Percentiles rank a stretch among this genome's conserved stretches.
Conservation (phyloP, 1,140 invertebrate genomes). For the Drosophila azteca region DNA sequence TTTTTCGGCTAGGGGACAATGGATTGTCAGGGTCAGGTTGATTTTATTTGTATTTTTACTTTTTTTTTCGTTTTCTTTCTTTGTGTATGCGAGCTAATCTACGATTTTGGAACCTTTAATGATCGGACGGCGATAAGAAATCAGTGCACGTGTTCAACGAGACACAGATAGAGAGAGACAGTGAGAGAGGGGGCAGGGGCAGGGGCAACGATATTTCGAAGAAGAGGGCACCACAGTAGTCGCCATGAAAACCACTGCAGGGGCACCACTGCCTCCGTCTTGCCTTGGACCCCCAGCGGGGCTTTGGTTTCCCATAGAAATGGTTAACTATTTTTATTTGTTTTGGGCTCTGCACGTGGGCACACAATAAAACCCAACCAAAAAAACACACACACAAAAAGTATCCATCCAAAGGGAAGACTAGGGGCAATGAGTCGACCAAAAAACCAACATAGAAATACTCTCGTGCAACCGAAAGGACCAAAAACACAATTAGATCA, state of each 20-base stretch:
- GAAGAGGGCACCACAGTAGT: constrained; percentile 64
- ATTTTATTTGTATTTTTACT: constrained; percentile 49
- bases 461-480: constrained; percentile 35
- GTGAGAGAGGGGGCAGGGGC: no score
- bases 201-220: constrained; percentile 51
- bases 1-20: constrained; percentile 33
- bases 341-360: constrained; percentile 70
- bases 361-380: constrained; percentile 47
- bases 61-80: constrained; percentile 34
- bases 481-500: constrained; percentile 66
- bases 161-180: constrained; percentile 17
- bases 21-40: constrained; percentile 67
- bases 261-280: constrained; percentile 23
- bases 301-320: constrained; percentile 72
- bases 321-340: constrained; percentile 65
- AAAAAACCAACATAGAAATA: constrained; percentile 45
- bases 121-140: constrained; percentile 71
- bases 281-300: constrained; percentile 66
- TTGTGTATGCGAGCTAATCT: constrained; percentile 68
- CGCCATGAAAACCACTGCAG: constrained; percentile 47
- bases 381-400: constrained; percentile 35
- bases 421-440: constrained; percentile 68
- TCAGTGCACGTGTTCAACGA: constrained; percentile 76
- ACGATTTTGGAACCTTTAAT: constrained; percentile 67
- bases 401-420: constrained; percentile 43